Percentiles rank a stretch among this genome's conserved stretches.
These are phyloP conservation scores for Sapayoa aenigma DNA, from an alignment of 2,113 vertebrate species.

Conservation along the genomic window DNA sequence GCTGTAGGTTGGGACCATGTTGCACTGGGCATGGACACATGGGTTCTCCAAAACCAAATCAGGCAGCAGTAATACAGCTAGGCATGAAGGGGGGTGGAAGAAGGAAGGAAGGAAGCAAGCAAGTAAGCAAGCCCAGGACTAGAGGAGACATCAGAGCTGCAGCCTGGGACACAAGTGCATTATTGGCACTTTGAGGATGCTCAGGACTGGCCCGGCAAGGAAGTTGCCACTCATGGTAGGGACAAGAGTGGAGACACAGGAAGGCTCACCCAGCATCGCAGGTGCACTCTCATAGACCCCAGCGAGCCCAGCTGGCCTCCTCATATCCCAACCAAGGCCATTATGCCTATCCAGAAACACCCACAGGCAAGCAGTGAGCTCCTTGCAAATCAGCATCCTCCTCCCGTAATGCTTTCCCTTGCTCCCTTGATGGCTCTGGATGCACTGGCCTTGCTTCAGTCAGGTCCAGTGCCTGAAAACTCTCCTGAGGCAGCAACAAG, in stretches of 20 bases:
- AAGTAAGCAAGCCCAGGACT: not conserved
- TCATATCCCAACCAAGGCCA: not conserved
- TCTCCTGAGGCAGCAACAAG: not conserved
- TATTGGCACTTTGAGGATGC: not conserved
- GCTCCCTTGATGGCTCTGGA: not conserved
- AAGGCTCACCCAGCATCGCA: not conserved
- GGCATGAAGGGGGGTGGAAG: not conserved
- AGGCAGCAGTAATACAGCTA: not conserved
- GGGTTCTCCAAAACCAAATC: not conserved
- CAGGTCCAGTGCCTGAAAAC: not conserved
- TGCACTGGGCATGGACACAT: no score
- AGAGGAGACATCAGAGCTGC: not conserved
- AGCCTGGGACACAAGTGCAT: not conserved
- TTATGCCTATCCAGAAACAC: not conserved
- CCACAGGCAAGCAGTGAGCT: not conserved
- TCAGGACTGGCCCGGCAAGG: not conserved
- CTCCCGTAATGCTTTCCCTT: not conserved
- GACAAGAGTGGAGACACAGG: not conserved
- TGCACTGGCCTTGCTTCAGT: not conserved
- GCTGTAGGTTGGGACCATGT: not conserved
- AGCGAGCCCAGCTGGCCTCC: not conserved
- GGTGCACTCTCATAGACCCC: not conserved
- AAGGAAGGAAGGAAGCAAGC: not conserved
- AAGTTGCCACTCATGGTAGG: not conserved
- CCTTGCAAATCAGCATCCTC: not conserved